Base-by-base conservation (phyloP, 2,797 vertebrate species). In the Mastacembelus armatus region DNA sequence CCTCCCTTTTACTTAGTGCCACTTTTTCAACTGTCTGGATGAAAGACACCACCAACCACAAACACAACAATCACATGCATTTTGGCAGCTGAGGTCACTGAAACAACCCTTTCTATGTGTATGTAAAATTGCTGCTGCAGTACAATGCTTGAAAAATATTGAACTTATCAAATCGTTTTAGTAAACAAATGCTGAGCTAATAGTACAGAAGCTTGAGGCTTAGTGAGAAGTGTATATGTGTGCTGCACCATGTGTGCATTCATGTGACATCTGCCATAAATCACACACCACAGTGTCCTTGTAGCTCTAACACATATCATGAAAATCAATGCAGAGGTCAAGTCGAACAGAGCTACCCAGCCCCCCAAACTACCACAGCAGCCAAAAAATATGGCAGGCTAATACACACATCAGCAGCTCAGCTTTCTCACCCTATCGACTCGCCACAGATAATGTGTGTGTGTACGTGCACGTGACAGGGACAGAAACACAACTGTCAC, bases 291-390 rank as follows among this genome's bases (percentile, higher is more conserved):
- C 64, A 29, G 77, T 87, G 83, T 88, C 90, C 90, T 92, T 91
- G 90, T 74, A 68, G 74, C 84, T 76, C 79, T 80, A 83, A 88
- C 87, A 90, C 81, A 81, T 87, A 91, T 91, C 86, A 91, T 87
- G 74, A 83, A 89, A 89, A 92, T 91, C 90, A 88, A 92, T 91
- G 81, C 85, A 74, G 83, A 85, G 90, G 91, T 92, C 89, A 91
- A 91, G 85, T 83, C 27, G 67, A 88, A 89, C 83, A 82, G 74
- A 82, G 81, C 69, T 56, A 52, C 71, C 72, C 73, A 78, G 68
- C 80, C 64, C 81, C 71, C 45, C 62, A 84, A 90, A 89, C 88
- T 77, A 85, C 83, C 83, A 82, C 81, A 69, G 78, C 71, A 84
- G 87, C 74, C 85, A 89, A 91, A 91, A 90, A 87, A 87, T 82